A percentile compares a stretch with the other conserved stretches of the same genome.
Evolutionary conservation across 30 jellyfish, hydroid and myxozoan genomes (phyloP).

Genomic region (Haliclystus octoradiatus): DNA sequence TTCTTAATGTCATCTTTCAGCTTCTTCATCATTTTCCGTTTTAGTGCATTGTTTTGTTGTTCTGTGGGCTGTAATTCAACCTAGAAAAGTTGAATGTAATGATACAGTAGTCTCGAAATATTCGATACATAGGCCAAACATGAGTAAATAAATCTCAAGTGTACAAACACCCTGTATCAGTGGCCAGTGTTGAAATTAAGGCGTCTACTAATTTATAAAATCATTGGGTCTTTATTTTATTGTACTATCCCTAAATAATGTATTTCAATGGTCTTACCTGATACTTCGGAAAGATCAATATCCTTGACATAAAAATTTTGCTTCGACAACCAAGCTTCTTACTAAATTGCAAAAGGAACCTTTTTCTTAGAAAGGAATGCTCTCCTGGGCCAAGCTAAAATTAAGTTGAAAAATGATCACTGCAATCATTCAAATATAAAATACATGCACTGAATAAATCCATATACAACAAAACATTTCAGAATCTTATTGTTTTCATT

Average conservation of each 20-base stretch:
- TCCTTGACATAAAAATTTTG: slow-evolving; percentile 23
- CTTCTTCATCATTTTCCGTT: neutral
- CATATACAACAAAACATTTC: too few species aligned
- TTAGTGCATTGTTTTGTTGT: neutral
- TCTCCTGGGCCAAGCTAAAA: too few species aligned
- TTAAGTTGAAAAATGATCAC: too few species aligned
- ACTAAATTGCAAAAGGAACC: neutral
- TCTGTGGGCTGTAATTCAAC: slow-evolving; percentile 1
- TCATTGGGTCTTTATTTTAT: too few species aligned
- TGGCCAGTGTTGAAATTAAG: too few species aligned
- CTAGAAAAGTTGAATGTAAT: slow-evolving; percentile 5
- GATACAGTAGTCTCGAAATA: too few species aligned
- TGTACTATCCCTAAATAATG: too few species aligned
- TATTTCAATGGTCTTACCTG: slow-evolving; percentile 7
- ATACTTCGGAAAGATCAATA: slow-evolving; percentile 26
- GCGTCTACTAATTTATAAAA: too few species aligned
- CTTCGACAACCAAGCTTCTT: slow-evolving; percentile 43
- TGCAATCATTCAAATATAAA: too few species aligned
- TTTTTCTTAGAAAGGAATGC: slow-evolving; percentile 9
- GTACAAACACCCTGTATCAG: too few species aligned
- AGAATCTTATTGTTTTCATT: too few species aligned
- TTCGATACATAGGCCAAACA: neutral
- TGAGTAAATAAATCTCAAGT: neutral
- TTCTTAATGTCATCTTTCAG: slow-evolving; percentile 13
- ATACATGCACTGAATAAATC: too few species aligned